Conservation (phyloP, 1,140 invertebrate species). For the Brachionus manjavacas region DNA sequence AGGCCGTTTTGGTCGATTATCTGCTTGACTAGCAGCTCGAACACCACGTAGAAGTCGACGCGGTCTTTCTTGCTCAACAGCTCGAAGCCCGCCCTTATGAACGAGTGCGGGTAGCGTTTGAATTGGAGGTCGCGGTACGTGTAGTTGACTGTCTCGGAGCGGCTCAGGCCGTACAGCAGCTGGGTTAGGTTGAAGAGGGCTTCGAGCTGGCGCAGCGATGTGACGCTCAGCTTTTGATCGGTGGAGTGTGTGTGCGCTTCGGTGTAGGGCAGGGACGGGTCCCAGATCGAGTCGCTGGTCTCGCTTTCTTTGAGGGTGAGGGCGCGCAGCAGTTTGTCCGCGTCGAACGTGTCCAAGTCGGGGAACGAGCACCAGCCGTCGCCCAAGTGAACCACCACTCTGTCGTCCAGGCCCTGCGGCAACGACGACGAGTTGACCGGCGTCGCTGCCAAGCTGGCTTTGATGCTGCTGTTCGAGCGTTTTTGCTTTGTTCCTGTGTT, state of each 20-base stretch:
- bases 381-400: background rate
- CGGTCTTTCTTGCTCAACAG: background rate
- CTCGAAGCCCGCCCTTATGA: conserved; percentile 26
- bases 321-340: background rate
- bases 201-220: conserved; percentile 13
- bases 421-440: background rate
- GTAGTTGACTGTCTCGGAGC: conserved; percentile 12
- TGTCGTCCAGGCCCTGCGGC: background rate
- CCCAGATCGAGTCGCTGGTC: background rate
- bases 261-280: background rate
- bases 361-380: conserved; percentile 37
- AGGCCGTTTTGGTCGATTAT: conserved; percentile 1
- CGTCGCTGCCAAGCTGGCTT: background rate
- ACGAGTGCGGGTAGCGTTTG: background rate
- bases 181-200: conserved; percentile 37
- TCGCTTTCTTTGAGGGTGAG: conserved; percentile 3
- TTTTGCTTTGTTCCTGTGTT: too few relatives aligned
- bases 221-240: background rate
- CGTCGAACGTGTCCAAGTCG: conserved; percentile 21
- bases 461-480: background rate
- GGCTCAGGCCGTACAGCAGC: conserved; percentile 17
- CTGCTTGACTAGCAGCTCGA: background rate
- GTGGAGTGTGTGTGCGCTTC: background rate
- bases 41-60: conserved; percentile 5
- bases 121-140: conserved; percentile 39